Evolutionary conservation across 92 coral and sea anemone species (phyloP).

Genomic region (Nematostella vectensis): DNA sequence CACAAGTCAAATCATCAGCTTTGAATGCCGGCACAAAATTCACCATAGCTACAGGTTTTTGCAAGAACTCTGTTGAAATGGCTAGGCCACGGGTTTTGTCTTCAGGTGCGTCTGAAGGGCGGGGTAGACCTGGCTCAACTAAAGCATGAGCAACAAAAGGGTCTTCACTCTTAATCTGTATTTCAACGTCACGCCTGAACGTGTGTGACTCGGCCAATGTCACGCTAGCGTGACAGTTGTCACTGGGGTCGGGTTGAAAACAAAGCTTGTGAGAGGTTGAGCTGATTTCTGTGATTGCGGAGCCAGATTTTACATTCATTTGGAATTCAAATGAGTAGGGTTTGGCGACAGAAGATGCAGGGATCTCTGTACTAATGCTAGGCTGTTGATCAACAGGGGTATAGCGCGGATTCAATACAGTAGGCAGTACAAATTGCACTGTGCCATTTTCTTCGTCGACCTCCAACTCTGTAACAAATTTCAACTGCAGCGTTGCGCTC

Average conservation of each 20-base stretch:
- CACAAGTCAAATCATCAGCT: slow-evolving; percentile 39
- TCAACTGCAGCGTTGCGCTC: slow-evolving; percentile 57
- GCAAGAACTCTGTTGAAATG: slow-evolving; percentile 60
- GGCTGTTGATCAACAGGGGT: slow-evolving; percentile 46
- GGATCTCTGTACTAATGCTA: slow-evolving; percentile 36
- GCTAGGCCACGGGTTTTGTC: slow-evolving; percentile 19
- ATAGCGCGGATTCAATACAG: slow-evolving; percentile 87
- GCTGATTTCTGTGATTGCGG: slow-evolving; percentile 48
- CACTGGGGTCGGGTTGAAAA: slow-evolving; percentile 26
- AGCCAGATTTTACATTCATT: slow-evolving; percentile 51
- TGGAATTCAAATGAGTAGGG: slow-evolving; percentile 51
- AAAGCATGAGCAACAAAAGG: slow-evolving; percentile 56
- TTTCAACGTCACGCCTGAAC: slow-evolving; percentile 41
- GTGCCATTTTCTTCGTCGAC: slow-evolving; percentile 65
- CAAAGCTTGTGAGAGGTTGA: slow-evolving; percentile 55
- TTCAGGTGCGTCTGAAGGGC: background rate
- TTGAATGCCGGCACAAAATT: slow-evolving; percentile 75
- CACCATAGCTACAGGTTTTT: slow-evolving; percentile 62
- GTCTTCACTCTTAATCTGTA: slow-evolving; percentile 36
- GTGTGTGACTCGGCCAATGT: slow-evolving; percentile 36
- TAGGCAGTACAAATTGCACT: slow-evolving; percentile 69
- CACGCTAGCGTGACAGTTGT: slow-evolving; percentile 35
- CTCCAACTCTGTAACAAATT: slow-evolving; percentile 67
- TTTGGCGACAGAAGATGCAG: slow-evolving; percentile 5
- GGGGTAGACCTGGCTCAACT: slow-evolving; percentile 54